Conservation (phyloP, 2,888 invertebrate species). For the Crioceris asparagi region DNA sequence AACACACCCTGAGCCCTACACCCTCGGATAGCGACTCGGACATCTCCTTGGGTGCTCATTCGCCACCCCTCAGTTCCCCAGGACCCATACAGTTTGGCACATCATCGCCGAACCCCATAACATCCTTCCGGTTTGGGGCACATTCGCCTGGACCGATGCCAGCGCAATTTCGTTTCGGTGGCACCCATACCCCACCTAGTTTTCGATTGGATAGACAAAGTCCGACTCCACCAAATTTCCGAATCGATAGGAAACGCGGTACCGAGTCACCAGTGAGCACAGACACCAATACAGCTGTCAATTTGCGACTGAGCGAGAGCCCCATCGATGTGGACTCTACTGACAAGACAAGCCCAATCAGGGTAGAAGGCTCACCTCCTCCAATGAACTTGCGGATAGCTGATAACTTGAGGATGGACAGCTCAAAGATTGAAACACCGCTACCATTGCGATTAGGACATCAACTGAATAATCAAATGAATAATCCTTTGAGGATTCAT, state of each 20-base stretch:
- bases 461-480: conserved; percentile 24
- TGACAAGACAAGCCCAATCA: conserved; percentile 27
- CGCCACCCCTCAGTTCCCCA: conserved; percentile 35
- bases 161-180: conserved; percentile 35
- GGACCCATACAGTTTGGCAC: conserved; percentile 31
- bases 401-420: conserved; percentile 23
- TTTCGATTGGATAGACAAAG: conserved; percentile 26
- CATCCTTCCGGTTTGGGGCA: conserved; percentile 36
- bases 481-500: conserved; percentile 35
- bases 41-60: conserved; percentile 38
- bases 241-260: conserved; percentile 23
- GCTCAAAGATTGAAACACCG: conserved; percentile 29
- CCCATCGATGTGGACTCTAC: conserved; percentile 31
- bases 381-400: conserved; percentile 34
- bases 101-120: conserved; percentile 31
- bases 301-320: conserved; percentile 26
- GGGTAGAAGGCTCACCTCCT: conserved; percentile 24
- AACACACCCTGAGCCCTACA: conserved; percentile 34
- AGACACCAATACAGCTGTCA: conserved; percentile 18
- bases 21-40: conserved; percentile 39
- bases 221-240: conserved; percentile 28
- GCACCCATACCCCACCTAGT: too few relatives aligned
- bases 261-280: conserved; percentile 18
- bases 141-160: conserved; percentile 41
- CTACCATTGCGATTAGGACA: conserved; percentile 31